These are phyloP conservation scores for Microcebus murinus DNA, from an alignment of 2,113 vertebrate species.

Conservation along the genomic window DNA sequence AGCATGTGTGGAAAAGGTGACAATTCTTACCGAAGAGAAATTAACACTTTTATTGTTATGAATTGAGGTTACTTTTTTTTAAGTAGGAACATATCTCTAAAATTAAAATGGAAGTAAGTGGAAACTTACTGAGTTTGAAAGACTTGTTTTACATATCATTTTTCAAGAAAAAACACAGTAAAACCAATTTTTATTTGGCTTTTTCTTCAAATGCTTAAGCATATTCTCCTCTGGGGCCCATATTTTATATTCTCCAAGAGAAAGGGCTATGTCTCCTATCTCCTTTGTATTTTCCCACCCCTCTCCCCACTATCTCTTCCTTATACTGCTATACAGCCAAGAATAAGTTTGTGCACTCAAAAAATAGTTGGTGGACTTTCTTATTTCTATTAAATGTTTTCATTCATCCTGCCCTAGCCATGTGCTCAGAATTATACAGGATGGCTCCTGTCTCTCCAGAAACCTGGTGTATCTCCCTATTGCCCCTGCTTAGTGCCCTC, in stretches of 20 bases:
- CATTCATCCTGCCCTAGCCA: neutral
- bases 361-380: neutral
- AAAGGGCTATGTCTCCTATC: neutral
- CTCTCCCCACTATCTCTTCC: neutral
- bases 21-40: slow-evolving; percentile 52
- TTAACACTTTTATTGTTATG: slow-evolving; percentile 52
- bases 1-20: slow-evolving; percentile 48
- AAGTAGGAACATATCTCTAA: slow-evolving; percentile 44
- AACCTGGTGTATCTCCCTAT: neutral
- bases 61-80: slow-evolving; percentile 21
- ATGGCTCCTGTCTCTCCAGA: neutral
- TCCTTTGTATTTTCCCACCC: neutral
- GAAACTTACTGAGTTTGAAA: slow-evolving; percentile 35
- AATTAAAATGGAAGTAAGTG: slow-evolving; percentile 52
- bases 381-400: neutral
- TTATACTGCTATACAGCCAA: neutral
- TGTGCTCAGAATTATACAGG: neutral
- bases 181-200: slow-evolving; percentile 10
- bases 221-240: neutral
- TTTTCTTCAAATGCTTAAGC: slow-evolving; percentile 41
- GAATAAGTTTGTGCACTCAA: neutral
- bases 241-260: neutral
- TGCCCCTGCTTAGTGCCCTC: neutral
- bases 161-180: slow-evolving; percentile 20
- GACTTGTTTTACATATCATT: neutral